Percentiles rank a stretch among this genome's conserved stretches.
Evolutionary conservation across 2,888 invertebrate genomes (phyloP).

Genomic region (Achlya flavicornis): DNA sequence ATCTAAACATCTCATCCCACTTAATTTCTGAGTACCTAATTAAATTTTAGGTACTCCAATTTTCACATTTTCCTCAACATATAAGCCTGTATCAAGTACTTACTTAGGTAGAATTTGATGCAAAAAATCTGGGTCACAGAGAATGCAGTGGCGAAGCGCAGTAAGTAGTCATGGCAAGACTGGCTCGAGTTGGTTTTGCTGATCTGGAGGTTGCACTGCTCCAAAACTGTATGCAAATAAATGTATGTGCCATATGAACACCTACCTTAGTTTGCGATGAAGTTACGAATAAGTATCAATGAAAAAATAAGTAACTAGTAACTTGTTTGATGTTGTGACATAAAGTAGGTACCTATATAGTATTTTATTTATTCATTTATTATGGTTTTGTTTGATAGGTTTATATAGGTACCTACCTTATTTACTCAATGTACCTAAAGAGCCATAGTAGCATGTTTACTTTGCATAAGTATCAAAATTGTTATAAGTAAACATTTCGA

Average conservation of each 20-base stretch:
- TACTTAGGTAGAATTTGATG: constrained; percentile 5
- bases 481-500: too few species aligned
- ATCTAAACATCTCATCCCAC: too few species aligned
- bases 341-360: too few species aligned
- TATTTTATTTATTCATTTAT: too few species aligned
- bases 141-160: constrained; percentile 12
- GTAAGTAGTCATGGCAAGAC: constrained; percentile 37
- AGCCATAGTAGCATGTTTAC: too few species aligned
- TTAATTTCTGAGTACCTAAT: too few species aligned
- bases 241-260: constrained; percentile 42
- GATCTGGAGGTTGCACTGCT: constrained; percentile 41
- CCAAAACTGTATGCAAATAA: constrained; percentile 60
- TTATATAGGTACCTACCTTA: too few species aligned
- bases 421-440: too few species aligned
- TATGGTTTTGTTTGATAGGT: too few species aligned
- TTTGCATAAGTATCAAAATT: too few species aligned
- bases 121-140: constrained; percentile 19
- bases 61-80: neutral
- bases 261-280: constrained; percentile 22
- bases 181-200: constrained; percentile 34
- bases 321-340: too few species aligned
- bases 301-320: neutral
- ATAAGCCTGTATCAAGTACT: neutral
- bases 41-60: too few species aligned
- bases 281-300: neutral